Base-by-base conservation (phyloP, 2,888 invertebrate genomes). In the Drosophila monieri region DNA sequence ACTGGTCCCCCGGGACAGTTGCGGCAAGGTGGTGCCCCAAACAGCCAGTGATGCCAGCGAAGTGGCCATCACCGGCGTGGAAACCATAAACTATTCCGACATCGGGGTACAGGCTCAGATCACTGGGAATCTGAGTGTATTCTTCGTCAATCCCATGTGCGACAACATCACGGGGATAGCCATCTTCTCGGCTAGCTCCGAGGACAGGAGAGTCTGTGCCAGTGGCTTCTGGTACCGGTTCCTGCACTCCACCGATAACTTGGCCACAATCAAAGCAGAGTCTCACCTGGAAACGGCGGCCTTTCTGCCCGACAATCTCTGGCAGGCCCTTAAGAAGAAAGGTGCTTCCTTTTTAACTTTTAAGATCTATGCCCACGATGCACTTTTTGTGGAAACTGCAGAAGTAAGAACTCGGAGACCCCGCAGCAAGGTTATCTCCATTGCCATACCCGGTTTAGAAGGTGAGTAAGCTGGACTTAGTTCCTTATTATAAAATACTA, bases 371-470 rank as follows among this genome's bases (percentile, higher is more conserved):
- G 91, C 92, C 53, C 93, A 93, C 76, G 93, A 94, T 77, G 92
- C 91, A 0, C 91, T 94, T 44, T 94, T 94, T 83, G 93, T 93
- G 89, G 93, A 94, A 81, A 66, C 92, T 14, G 79, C 89, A 14
- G 81, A 89, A 10, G 85, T 90, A 53, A 79, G 84, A 73, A 78
- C 80, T 14, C 70, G 88, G 0, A 49, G 64, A 53, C 80, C 88
- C 12, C 80, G 81, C 54, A 93, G 94, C 77, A 93, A 93, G 58
- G 93, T 95, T 41, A 89, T 95, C 3, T 94, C 94, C 58, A 91
- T 95, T 12, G 92, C 93, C 0, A 92, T 95, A 73, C 94, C 94
- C 0, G 94, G 93, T 1, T 93, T 90, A 69, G 89, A 91, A 0
- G 74, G 85, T 89, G 23, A 80, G 80, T 75, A 15, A n/a, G n/a